Evolutionary conservation across 2,888 invertebrate genomes (phyloP).

Genomic region (Dynastes maya): DNA sequence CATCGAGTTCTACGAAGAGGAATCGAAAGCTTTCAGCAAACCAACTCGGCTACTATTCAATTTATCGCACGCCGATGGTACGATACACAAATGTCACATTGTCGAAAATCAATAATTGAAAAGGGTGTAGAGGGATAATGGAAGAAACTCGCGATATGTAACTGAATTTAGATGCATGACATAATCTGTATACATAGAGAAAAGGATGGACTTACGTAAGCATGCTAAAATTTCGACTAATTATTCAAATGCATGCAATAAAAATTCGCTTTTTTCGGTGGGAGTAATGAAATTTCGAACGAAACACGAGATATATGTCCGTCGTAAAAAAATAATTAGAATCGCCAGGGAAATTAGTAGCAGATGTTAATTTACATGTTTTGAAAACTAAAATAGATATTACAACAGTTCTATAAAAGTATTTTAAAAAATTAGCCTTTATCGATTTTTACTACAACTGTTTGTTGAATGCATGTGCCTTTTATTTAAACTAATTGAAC

Average conservation of each 20-base stretch:
- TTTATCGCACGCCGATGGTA: neutral
- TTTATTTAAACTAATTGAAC: too few relatives aligned
- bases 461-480: too few relatives aligned
- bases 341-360: too few relatives aligned
- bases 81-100: neutral
- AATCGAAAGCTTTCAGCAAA: neutral
- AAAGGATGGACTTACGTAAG: neutral
- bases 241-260: conserved; percentile 5
- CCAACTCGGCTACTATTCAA: too few relatives aligned
- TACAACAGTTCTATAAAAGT: too few relatives aligned
- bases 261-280: neutral
- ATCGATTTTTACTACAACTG: too few relatives aligned
- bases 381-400: too few relatives aligned
- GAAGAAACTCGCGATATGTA: neutral
- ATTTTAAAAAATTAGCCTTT: too few relatives aligned
- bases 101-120: conserved; percentile 20
- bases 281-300: neutral
- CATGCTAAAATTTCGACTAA: conserved; percentile 2
- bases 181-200: neutral
- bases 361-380: too few relatives aligned
- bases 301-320: neutral
- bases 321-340: too few relatives aligned
- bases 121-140: conserved; percentile 19
- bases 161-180: conserved; percentile 10
- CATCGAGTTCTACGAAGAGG: neutral